Evolutionary conservation across 2,797 vertebrate genomes (phyloP), one percentile per base, ranked within the genome.

Genomic region (Dromococcyx pavoninus): DNA sequence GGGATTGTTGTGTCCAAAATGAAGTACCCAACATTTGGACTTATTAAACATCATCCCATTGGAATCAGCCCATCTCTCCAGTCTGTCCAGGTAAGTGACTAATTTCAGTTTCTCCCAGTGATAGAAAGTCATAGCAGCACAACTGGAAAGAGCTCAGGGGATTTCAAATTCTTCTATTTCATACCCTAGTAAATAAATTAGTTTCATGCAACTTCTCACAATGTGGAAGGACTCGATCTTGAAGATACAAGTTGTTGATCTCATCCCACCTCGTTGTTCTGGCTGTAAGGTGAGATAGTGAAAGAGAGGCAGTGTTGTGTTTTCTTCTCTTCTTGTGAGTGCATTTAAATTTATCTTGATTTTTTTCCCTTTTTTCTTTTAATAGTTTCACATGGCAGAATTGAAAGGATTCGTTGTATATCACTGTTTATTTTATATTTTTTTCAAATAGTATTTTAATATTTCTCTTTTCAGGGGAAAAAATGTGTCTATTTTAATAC

Each of bases 281-380:
- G 50, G 35, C 28, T 72, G 8, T 35, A 37, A 60, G 48, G 8
- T 67, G 43, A 86, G 17, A 56, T 37, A 73, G 30, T 41, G 39
- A 23, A 71, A 65, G 8, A 11, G 18, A 86, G 30, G 14, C 27
- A n/a, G 7, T 15, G 30, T 7, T n/a, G 2, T 24, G 14, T 48
- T 80, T 11, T 51, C 8, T 28, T 69, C 39, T 15, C 65, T n/a
- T 60, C 39, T 39, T n/a, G 6, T 4, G 19, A 41, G 10, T 28
- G 3, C 5, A 19, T 82, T 32, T 69, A 22, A 48, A 3, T 70
- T 70, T 17, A 57, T 22, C 5, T 62, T 78, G 7, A 21, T 7
- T 24, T 56, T 41, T 62, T 22, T 0, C 17, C 41, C 41, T 5
- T 18, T 2, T 2, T 1, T 9, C 24, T 11, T 8, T 12, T 10